These are phyloP conservation scores for Drosophila sulfurigaster DNA, from an alignment of 1,140 invertebrate species.

Conservation along the genomic window DNA sequence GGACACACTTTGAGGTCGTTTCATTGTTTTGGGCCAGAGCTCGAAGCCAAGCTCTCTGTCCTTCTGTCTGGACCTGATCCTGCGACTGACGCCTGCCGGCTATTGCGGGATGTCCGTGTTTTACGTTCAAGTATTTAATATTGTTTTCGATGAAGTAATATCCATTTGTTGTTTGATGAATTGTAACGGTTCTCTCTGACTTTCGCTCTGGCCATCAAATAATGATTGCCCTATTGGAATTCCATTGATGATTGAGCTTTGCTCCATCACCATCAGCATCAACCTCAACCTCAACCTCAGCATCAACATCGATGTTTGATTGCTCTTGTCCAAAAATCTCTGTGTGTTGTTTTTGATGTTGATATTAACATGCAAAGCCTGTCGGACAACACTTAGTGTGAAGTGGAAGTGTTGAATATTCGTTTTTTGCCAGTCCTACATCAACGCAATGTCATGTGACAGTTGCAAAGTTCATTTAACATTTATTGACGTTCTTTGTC, in stretches of 20 bases:
- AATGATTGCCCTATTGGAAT: conserved; percentile 64
- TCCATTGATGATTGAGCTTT: conserved; percentile 56
- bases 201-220: conserved; percentile 56
- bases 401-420: conserved; percentile 36
- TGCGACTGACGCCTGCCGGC: conserved; percentile 24
- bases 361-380: conserved; percentile 42
- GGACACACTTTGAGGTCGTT: conserved; percentile 67
- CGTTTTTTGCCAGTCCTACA: conserved; percentile 3
- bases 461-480: conserved; percentile 12
- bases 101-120: conserved; percentile 56
- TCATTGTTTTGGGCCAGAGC: conserved; percentile 17
- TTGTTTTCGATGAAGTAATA: conserved; percentile 82
- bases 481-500: conserved; percentile 9
- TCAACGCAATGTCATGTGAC: neutral
- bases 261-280: conserved; percentile 19
- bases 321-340: conserved; percentile 32
- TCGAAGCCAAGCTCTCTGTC: neutral
- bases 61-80: conserved; percentile 23
- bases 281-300: neutral
- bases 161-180: conserved; percentile 81
- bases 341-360: conserved; percentile 17
- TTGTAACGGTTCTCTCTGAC: conserved; percentile 60
- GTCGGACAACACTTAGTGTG: conserved; percentile 10
- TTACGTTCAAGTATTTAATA: conserved; percentile 81
- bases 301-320: conserved; percentile 28